A percentile compares a stretch with the other conserved stretches of the same genome.
These are phyloP conservation scores for Aporophyla lueneburgensis DNA, from an alignment of 2,888 invertebrate genomes.

Conservation along the genomic window DNA sequence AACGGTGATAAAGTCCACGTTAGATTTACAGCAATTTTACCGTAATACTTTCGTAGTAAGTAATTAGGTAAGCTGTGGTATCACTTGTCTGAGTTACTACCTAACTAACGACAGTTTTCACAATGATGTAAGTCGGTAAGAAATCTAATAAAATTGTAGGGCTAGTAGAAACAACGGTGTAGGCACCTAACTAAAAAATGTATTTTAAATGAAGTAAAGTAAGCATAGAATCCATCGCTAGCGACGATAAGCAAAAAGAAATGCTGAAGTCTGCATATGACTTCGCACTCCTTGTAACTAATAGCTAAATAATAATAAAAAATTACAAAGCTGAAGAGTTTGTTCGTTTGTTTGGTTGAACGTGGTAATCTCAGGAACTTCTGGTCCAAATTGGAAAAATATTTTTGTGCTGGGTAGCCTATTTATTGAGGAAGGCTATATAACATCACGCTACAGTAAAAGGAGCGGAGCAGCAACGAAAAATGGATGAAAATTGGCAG, in stretches of 20 bases:
- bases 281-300: too few species aligned
- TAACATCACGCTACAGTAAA: too few species aligned
- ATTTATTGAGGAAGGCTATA: too few species aligned
- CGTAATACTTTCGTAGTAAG: conserved; percentile 16
- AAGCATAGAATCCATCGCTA: background rate
- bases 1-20: conserved; percentile 29
- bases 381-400: too few species aligned
- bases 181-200: background rate
- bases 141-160: background rate
- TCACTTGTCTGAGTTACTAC: background rate
- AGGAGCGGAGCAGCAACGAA: too few species aligned
- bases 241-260: background rate
- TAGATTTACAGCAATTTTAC: background rate
- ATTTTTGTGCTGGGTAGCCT: too few species aligned
- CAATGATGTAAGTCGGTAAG: background rate
- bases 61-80: conserved; percentile 26
- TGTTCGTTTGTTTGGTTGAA: too few species aligned
- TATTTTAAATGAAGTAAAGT: background rate
- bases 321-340: too few species aligned
- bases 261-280: too few species aligned
- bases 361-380: too few species aligned
- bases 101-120: background rate
- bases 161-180: background rate
- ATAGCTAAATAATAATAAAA: too few species aligned
- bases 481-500: too few species aligned